These are phyloP conservation scores for Papilio machaon DNA, from an alignment of 1,140 invertebrate genomes.

Conservation along the genomic window DNA sequence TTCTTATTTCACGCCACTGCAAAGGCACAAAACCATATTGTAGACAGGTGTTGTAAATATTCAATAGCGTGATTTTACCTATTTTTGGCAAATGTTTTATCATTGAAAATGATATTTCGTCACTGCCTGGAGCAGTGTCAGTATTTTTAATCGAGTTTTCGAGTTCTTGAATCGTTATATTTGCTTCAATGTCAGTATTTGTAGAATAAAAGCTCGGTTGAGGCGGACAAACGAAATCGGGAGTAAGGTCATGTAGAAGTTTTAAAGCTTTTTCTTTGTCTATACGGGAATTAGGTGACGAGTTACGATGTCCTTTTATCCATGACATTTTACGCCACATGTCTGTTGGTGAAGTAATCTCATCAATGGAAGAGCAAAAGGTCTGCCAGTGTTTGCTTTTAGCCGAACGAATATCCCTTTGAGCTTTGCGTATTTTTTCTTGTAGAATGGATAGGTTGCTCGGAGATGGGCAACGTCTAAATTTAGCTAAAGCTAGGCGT, in stretches of 20 bases:
- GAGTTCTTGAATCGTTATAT: conserved; percentile 46
- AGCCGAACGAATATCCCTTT: too few species aligned
- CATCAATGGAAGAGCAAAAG: too few species aligned
- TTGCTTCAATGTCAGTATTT: conserved; percentile 40
- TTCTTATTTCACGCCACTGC: too few species aligned
- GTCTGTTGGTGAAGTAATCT: conserved; percentile 40
- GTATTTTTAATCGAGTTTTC: conserved; percentile 46
- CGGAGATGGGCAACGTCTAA: too few species aligned
- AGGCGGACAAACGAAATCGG: conserved; percentile 38
- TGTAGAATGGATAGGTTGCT: too few species aligned
- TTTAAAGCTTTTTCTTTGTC: conserved; percentile 32
- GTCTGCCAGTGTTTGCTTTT: too few species aligned
- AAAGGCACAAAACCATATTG: too few species aligned
- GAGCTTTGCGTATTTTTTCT: too few species aligned
- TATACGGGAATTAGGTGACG: background rate
- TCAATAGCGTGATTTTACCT: conserved; percentile 22
- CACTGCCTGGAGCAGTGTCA: conserved; percentile 47
- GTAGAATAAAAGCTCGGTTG: conserved; percentile 36
- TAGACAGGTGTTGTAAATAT: too few species aligned
- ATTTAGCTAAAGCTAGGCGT: too few species aligned
- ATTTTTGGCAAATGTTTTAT: conserved; percentile 43
- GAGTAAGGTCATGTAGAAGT: conserved; percentile 39
- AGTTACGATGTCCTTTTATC: conserved; percentile 42
- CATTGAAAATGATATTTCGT: conserved; percentile 50
- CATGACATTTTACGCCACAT: conserved; percentile 53